These are phyloP conservation scores for Electrona antarctica DNA, from an alignment of 2,113 vertebrate genomes.

Conservation along the genomic window DNA sequence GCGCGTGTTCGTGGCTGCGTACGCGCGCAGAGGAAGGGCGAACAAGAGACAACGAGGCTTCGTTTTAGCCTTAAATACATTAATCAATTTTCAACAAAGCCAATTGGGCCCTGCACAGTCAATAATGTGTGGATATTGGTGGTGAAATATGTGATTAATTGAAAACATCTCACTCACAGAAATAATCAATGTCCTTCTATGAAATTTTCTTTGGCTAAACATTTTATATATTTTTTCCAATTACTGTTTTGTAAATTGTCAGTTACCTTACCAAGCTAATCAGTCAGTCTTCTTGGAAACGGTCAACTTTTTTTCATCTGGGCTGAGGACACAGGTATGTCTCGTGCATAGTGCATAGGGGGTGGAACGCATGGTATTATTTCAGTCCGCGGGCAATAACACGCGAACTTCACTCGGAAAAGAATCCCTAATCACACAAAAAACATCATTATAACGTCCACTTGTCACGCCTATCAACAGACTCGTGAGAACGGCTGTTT, in stretches of 20 bases:
- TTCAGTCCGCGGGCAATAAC: no score
- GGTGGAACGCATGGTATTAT: neutral
- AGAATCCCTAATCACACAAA: no score
- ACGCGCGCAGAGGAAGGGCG: no score
- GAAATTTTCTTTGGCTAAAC: slow-evolving; percentile 6
- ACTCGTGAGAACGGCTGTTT: neutral
- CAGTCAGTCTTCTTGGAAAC: slow-evolving; percentile 52
- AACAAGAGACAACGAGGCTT: no score
- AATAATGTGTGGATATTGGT: no score
- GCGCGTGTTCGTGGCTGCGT: neutral
- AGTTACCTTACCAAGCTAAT: slow-evolving; percentile 36
- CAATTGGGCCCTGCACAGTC: neutral
- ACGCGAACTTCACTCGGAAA: no score
- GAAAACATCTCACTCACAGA: neutral
- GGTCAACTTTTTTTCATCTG: slow-evolving; percentile 56
- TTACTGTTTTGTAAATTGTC: neutral
- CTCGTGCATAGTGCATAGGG: neutral
- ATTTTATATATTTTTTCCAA: neutral
- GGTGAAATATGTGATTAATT: neutral
- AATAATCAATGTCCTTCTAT: neutral
- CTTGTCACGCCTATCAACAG: no score
- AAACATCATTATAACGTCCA: no score
- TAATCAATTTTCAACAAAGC: neutral
- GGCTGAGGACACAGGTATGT: slow-evolving; percentile 59
- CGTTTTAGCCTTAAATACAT: no score